A percentile compares a stretch with the other conserved stretches of the same genome.
phyloP scores from a whole-genome alignment of 2,888 invertebrate species.

The Slavum lentiscoides region DNA sequence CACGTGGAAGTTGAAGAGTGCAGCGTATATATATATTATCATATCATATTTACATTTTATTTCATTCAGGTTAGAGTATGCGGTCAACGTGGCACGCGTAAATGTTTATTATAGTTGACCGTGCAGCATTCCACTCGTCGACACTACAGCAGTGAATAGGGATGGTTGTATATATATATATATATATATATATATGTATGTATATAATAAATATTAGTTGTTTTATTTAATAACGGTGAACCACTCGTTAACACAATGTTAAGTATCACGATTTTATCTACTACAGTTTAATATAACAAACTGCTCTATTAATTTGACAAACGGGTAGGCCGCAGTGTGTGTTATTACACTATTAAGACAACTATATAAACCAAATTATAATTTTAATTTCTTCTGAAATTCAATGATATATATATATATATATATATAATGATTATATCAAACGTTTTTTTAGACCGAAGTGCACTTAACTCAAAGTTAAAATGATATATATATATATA shows the following conservation, averaged over 20 bases:
- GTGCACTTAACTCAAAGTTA: too few species aligned
- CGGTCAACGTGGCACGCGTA: background rate
- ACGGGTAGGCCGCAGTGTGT: too few species aligned
- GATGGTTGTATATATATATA: background rate
- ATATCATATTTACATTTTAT: background rate
- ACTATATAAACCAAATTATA: background rate
- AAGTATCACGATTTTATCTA: background rate
- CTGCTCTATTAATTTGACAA: background rate
- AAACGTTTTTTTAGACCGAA: too few species aligned
- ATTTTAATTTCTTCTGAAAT: background rate
- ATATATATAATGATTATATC: too few species aligned
- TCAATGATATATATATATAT: background rate
- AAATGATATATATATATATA: too few species aligned
- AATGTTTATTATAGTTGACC: slow-evolving; percentile 11
- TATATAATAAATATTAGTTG: too few species aligned
- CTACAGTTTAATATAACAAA: background rate
- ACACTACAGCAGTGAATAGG: background rate
- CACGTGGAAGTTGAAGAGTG: slow-evolving; percentile 10
- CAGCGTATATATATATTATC: background rate
- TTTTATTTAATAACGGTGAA: background rate
- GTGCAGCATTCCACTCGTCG: background rate
- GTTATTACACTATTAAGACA: background rate
- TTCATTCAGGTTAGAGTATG: background rate
- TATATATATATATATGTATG: too few species aligned
- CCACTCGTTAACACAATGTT: slow-evolving; percentile 1